A percentile compares a stretch with the other conserved stretches of the same genome.
Evolutionary conservation across 1,140 invertebrate species (phyloP).

Genomic region (Sycobia sp.): DNA sequence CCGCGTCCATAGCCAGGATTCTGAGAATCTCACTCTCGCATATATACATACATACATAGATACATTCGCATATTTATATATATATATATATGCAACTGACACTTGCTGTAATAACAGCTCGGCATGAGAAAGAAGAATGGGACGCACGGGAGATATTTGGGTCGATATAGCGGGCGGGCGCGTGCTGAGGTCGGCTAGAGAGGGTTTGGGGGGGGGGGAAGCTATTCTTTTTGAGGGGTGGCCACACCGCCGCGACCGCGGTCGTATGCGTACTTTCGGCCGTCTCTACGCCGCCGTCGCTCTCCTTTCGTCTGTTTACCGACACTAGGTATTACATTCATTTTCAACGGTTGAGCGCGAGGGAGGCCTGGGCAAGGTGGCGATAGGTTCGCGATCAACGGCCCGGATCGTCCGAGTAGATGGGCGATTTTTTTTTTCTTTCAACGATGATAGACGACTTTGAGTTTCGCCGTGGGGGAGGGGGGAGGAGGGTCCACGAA

Average conservation of each 20-base stretch:
- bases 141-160: slow-evolving; percentile 29
- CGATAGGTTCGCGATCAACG: neutral
- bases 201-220: too few species aligned
- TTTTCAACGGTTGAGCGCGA: slow-evolving; percentile 8
- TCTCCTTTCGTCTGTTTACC: slow-evolving; percentile 12
- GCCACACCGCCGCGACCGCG: slow-evolving; percentile 2
- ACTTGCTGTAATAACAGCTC: slow-evolving; percentile 18
- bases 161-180: slow-evolving; percentile 12
- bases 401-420: neutral
- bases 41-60: too few species aligned
- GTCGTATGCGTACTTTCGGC: neutral
- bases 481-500: too few species aligned
- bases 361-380: too few species aligned
- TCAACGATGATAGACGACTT: too few species aligned
- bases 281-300: too few species aligned
- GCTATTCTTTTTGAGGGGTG: slow-evolving; percentile 15
- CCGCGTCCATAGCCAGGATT: too few species aligned
- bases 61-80: too few species aligned
- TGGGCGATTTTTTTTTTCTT: too few species aligned
- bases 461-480: too few species aligned
- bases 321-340: slow-evolving; percentile 28
- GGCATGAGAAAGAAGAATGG: slow-evolving; percentile 40
- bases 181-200: too few species aligned
- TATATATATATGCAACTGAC: too few species aligned
- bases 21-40: slow-evolving; percentile 27